These are phyloP conservation scores for Tetramorium bicarinatum DNA, from an alignment of 2,888 invertebrate genomes.

Conservation along the genomic window DNA sequence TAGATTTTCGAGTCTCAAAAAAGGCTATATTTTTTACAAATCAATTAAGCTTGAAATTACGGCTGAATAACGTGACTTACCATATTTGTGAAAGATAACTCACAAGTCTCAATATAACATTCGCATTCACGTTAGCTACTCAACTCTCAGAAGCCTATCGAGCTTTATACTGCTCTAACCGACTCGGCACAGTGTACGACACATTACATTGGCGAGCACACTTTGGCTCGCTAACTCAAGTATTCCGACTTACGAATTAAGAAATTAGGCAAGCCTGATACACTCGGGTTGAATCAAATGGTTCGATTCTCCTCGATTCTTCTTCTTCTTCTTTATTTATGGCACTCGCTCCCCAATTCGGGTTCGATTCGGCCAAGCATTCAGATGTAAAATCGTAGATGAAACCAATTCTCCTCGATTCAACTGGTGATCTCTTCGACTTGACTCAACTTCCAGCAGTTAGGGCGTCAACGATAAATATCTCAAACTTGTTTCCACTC, in stretches of 20 bases:
- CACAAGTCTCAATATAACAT: constrained; percentile 13
- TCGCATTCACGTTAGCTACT: neutral
- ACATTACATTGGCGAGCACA: neutral
- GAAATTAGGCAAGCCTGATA: constrained; percentile 1
- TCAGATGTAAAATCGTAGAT: too few species aligned
- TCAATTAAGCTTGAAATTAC: neutral
- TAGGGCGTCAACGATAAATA: neutral
- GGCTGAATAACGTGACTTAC: constrained; percentile 4
- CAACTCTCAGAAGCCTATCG: neutral
- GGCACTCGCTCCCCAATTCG: too few species aligned
- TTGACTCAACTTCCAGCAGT: neutral
- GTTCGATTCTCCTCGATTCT: neutral
- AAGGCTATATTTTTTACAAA: neutral
- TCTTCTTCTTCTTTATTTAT: too few species aligned
- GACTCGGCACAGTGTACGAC: neutral
- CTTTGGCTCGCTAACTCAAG: neutral
- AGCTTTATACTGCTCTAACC: neutral
- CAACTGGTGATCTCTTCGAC: neutral
- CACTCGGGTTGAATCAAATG: neutral
- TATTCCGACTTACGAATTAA: neutral
- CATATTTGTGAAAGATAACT: constrained; percentile 28
- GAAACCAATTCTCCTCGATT: neutral
- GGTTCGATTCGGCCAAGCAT: too few species aligned
- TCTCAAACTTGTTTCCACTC: neutral
- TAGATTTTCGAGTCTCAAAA: neutral